Evolutionary conservation across 2,113 vertebrate genomes (phyloP), one percentile per base, ranked within the genome.

Genomic region (Oreochromis tanganicae): DNA sequence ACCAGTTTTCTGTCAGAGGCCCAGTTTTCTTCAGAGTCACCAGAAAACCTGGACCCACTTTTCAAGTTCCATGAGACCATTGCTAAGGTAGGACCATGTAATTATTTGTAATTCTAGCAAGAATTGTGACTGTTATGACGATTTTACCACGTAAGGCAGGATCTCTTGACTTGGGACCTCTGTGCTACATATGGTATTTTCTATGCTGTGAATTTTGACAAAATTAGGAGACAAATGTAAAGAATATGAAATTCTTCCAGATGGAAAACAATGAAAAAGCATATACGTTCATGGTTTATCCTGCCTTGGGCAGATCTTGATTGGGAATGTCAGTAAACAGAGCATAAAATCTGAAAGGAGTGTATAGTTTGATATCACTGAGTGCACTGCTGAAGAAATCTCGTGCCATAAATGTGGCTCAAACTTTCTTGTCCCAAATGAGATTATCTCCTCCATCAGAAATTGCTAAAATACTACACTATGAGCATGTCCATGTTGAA

Each of bases 21-120:
- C 41, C 85, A 97, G 92, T 98, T 97, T 88, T 93, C 95, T 89
- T 91, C 87, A 13, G 90, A 59, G 86, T 87, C 93, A 71, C 96
- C 91, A 50, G 95, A 97, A 92, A 97, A 96, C 56, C 78, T 96
- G 78, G 98, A 98, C 95, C 96, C 97, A 5, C 96, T 95, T 90
- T 98, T 98, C 96, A 96, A 87, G 48, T 97, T 98, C 83, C 98
- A 99, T 0, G 97, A 98, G 92, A 97, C 94, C 59, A 95, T 98
- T 92, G 96, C 97, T 38, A 99, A 98, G 98, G 98, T 99, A 97
- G 92, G 95, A 68, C 73, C 32, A 12, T 11, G 1, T 32, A 7
- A 48, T 75, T 75, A 75, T 75, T 73, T 43, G 8, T 29, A 11
- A 73, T 73, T 73, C 13, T 73, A 46, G 68, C 41, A 73, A 27